Conservation (phyloP, 2,888 invertebrate species). For the Zhuqinia jingwanae region DNA sequence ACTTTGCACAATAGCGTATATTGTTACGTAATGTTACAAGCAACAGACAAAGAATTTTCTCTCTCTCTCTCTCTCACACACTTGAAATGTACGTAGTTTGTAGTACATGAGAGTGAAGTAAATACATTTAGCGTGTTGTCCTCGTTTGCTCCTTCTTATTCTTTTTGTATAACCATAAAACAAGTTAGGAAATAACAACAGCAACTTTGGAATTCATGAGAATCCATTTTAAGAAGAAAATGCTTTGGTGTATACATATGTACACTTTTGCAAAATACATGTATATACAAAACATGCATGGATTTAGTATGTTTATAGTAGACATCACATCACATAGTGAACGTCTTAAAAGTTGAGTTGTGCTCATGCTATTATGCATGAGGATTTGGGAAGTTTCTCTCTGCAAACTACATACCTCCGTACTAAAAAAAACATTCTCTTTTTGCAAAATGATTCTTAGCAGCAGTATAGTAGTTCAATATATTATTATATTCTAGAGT, state of each 20-base stretch:
- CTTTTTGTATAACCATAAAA: neutral
- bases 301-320: too few relatives aligned
- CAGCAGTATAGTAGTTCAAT: neutral
- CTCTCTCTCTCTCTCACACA: too few relatives aligned
- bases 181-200: slow-evolving; percentile 23
- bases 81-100: slow-evolving; percentile 5
- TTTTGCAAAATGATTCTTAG: neutral
- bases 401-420: neutral
- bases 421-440: neutral
- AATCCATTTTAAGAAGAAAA: slow-evolving; percentile 24
- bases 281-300: neutral
- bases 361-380: neutral
- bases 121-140: neutral
- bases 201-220: slow-evolving; percentile 38
- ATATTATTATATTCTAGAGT: neutral
- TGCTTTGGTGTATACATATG: neutral
- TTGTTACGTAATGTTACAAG: too few relatives aligned
- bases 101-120: slow-evolving; percentile 22
- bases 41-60: too few relatives aligned
- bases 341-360: slow-evolving; percentile 16
- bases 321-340: too few relatives aligned
- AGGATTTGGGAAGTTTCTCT: slow-evolving; percentile 1
- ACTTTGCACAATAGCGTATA: too few relatives aligned
- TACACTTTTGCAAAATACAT: too few relatives aligned
- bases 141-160: neutral